Evolutionary conservation across 1,140 invertebrate species (phyloP).

Genomic region (Bombus huntii): DNA sequence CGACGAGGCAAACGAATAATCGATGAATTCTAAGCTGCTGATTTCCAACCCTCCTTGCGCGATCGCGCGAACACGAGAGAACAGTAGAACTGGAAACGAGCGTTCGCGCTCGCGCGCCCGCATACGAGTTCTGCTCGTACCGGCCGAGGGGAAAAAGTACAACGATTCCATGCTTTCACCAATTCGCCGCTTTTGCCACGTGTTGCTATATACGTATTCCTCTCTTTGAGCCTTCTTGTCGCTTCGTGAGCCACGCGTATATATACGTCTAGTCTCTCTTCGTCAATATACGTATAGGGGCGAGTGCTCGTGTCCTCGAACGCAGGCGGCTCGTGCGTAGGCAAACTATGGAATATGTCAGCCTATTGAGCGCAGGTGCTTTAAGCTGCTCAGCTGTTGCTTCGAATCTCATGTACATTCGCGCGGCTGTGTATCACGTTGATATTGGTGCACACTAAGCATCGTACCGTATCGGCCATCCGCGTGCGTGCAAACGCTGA

Average conservation of each 20-base stretch:
- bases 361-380: conserved; percentile 78
- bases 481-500: conserved; percentile 59
- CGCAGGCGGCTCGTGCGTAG: conserved; percentile 61
- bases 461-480: conserved; percentile 11
- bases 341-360: conserved; percentile 69
- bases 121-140: neutral
- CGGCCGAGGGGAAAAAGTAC: conserved; percentile 26
- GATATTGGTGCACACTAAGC: conserved; percentile 56
- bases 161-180: conserved; percentile 36
- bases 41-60: conserved; percentile 1
- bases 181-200: conserved; percentile 53
- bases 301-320: conserved; percentile 60
- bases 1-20: neutral
- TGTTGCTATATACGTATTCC: conserved; percentile 51
- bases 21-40: conserved; percentile 27
- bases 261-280: conserved; percentile 42
- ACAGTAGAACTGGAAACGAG: neutral
- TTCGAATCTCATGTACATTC: conserved; percentile 69
- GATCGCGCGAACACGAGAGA: conserved; percentile 21
- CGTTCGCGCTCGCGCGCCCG: neutral
- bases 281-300: conserved; percentile 46
- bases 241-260: conserved; percentile 37
- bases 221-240: conserved; percentile 55
- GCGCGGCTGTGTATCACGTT: conserved; percentile 37
- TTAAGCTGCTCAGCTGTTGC: conserved; percentile 81